Evolutionary conservation across 2,888 invertebrate species (phyloP).

Genomic region (Ormyrus pomaceus): DNA sequence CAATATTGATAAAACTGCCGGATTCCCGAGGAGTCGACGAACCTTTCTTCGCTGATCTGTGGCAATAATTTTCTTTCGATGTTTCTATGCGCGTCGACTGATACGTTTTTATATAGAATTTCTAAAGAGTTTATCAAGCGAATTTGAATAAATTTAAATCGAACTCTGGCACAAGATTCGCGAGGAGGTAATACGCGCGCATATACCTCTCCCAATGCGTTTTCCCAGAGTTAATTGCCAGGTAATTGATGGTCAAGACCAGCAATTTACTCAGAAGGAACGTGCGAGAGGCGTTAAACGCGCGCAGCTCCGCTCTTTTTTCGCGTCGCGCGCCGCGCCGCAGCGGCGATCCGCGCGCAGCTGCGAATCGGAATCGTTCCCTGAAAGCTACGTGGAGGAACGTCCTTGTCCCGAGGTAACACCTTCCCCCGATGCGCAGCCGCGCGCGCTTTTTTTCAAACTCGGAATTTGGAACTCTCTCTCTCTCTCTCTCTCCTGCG

Average conservation of each 20-base stretch:
- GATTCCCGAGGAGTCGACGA: too few relatives aligned
- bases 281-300: constrained; percentile 32
- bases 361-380: constrained; percentile 30
- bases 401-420: background rate
- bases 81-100: too few relatives aligned
- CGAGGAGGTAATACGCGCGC: too few relatives aligned
- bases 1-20: too few relatives aligned
- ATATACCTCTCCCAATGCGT: too few relatives aligned
- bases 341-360: constrained; percentile 36
- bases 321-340: constrained; percentile 33
- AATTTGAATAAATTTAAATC: too few relatives aligned
- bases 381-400: constrained; percentile 43
- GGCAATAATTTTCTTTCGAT: too few relatives aligned
- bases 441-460: background rate
- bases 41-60: too few relatives aligned
- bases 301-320: constrained; percentile 2
- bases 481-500: too few relatives aligned
- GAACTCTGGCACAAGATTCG: too few relatives aligned
- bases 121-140: too few relatives aligned
- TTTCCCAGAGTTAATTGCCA: constrained; percentile 34
- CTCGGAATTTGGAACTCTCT: background rate
- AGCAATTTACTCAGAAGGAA: constrained; percentile 42
- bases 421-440: background rate
- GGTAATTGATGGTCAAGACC: constrained; percentile 48
- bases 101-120: too few relatives aligned